A percentile compares a stretch with the other conserved stretches of the same genome.
Conservation (phyloP, 64 coral and sea anemone genomes). For the Stichodactyla mertensii region DNA sequence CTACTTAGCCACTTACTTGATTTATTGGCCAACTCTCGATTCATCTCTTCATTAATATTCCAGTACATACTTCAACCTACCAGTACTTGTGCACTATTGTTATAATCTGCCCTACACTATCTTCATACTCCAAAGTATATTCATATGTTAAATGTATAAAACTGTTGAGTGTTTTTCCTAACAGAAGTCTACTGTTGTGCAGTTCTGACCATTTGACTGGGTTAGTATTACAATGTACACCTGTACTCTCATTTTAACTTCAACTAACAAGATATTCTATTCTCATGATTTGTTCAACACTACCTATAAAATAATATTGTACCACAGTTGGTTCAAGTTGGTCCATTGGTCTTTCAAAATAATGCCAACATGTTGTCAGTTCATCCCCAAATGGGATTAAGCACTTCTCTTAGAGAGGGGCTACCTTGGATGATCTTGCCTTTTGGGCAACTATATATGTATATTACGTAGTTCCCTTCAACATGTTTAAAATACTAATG, state of each 20-base stretch:
- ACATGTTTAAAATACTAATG: too few species aligned
- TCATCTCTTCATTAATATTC: not conserved
- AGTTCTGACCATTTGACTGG: slow-evolving; percentile 15
- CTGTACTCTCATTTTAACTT: not conserved
- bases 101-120: not conserved
- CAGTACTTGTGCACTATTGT: too few species aligned
- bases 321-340: not conserved
- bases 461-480: too few species aligned
- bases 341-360: too few species aligned
- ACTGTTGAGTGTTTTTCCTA: slow-evolving; percentile 12
- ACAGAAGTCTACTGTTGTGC: slow-evolving; percentile 28
- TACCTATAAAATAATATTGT: not conserved
- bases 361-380: too few species aligned
- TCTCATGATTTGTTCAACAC: not conserved
- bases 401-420: too few species aligned
- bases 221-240: slow-evolving; percentile 5
- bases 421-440: too few species aligned
- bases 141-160: not conserved
- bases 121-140: not conserved
- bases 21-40: not conserved
- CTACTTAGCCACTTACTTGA: not conserved
- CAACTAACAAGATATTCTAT: not conserved
- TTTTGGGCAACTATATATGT: too few species aligned
- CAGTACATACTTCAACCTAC: not conserved
- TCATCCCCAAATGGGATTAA: too few species aligned